A percentile compares a stretch with the other conserved stretches of the same genome.
Evolutionary conservation across 2,888 invertebrate species (phyloP).

Genomic region (Catocala fraxini): DNA sequence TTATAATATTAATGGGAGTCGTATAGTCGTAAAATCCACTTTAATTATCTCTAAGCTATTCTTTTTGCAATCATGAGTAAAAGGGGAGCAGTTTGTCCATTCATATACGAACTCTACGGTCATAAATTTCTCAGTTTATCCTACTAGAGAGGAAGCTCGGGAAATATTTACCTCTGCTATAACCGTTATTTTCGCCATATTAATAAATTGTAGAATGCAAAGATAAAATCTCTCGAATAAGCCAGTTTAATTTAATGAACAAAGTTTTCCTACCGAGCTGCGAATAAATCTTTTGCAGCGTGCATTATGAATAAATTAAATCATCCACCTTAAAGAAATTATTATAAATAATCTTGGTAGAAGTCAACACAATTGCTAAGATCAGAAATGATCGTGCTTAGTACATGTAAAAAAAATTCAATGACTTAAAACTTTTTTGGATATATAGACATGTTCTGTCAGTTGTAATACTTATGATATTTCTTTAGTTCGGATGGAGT

Average conservation of each 20-base stretch:
- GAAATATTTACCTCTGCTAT: constrained; percentile 20
- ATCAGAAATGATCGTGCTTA: too few species aligned
- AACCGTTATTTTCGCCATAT: constrained; percentile 21
- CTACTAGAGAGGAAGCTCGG: constrained; percentile 12
- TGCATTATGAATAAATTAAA: constrained; percentile 6
- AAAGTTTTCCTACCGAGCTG: constrained; percentile 18
- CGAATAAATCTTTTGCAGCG: constrained; percentile 23
- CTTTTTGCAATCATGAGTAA: neutral
- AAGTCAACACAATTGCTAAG: too few species aligned
- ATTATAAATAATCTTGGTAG: neutral
- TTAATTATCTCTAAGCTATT: too few species aligned
- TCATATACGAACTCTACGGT: neutral
- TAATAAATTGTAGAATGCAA: constrained; percentile 23
- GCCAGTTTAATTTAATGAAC: constrained; percentile 28
- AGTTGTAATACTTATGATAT: too few species aligned
- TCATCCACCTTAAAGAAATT: constrained; percentile 10
- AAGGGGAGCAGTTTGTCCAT: neutral
- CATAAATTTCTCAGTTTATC: constrained; percentile 17
- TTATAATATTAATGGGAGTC: too few species aligned
- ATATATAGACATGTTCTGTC: too few species aligned
- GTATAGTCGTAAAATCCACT: too few species aligned
- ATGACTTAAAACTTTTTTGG: too few species aligned
- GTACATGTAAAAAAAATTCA: too few species aligned
- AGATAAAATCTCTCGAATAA: constrained; percentile 16
- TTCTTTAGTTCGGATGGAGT: too few species aligned